Evolutionary conservation across 2,888 invertebrate genomes (phyloP).

Genomic region (Drosophila incognita): DNA sequence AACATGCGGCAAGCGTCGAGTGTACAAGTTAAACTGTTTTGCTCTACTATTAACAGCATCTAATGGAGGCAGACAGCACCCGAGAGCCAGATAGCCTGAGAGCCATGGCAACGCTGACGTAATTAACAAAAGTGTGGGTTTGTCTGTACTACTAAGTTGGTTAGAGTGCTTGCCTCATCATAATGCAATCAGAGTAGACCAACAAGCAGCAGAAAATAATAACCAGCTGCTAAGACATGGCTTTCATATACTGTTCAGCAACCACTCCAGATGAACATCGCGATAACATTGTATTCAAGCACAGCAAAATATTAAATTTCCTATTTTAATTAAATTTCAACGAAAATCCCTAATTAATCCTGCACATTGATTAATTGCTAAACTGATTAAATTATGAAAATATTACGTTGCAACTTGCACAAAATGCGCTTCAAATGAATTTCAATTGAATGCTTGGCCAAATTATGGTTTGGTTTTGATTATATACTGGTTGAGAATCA

Average conservation of each 20-base stretch:
- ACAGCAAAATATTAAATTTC: constrained; percentile 1
- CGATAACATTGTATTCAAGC: background rate
- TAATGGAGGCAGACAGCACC: constrained; percentile 66
- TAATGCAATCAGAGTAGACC: constrained; percentile 12
- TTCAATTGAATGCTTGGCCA: background rate
- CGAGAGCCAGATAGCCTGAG: constrained; percentile 5
- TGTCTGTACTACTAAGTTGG: background rate
- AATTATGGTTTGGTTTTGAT: background rate
- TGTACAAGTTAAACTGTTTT: constrained; percentile 70
- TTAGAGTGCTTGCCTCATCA: constrained; percentile 31
- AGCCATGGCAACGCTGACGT: constrained; percentile 56
- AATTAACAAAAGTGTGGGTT: constrained; percentile 57
- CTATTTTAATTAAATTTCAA: background rate
- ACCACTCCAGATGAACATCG: constrained; percentile 13
- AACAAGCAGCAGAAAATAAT: background rate
- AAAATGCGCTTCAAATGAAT: background rate
- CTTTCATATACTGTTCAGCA: constrained; percentile 8
- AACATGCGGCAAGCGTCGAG: constrained; percentile 49
- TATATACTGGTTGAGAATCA: background rate
- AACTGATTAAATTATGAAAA: background rate
- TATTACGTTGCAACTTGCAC: background rate
- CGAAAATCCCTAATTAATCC: background rate
- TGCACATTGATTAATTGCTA: constrained; percentile 5
- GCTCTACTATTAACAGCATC: constrained; percentile 65
- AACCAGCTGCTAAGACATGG: constrained; percentile 31